Evolutionary conservation across 2,797 vertebrate species (phyloP).

Genomic region (Octomys mimax): DNA sequence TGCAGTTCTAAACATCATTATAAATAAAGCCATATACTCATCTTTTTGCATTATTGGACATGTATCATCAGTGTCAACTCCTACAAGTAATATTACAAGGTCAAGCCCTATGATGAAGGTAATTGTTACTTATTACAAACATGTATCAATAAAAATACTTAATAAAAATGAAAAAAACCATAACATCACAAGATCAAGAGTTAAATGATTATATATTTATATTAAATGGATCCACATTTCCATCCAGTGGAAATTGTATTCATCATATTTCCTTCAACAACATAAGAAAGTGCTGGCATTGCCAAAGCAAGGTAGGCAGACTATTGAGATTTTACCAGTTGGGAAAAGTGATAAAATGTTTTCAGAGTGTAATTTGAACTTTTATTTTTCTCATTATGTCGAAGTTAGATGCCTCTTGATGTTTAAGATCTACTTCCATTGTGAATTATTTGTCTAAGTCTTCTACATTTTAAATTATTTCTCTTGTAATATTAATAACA

Average conservation of each 20-base stretch:
- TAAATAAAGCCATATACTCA: neutral
- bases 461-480: neutral
- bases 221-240: neutral
- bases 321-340: neutral
- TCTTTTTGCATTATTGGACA: neutral
- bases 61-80: neutral
- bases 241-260: neutral
- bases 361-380: neutral
- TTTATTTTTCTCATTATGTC: slow-evolving; percentile 28
- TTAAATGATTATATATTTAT: neutral
- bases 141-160: neutral
- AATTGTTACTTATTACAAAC: neutral
- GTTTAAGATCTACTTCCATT: slow-evolving; percentile 28
- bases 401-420: neutral
- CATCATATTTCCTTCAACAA: neutral
- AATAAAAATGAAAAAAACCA: neutral
- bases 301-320: neutral
- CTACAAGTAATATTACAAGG: neutral
- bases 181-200: neutral
- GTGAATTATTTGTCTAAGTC: neutral
- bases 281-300: neutral
- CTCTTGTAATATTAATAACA: neutral
- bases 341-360: neutral
- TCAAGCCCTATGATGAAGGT: neutral
- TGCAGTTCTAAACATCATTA: neutral